Conservation (phyloP, 2,113 vertebrate genomes). For the Bubalus kerabau region DNA sequence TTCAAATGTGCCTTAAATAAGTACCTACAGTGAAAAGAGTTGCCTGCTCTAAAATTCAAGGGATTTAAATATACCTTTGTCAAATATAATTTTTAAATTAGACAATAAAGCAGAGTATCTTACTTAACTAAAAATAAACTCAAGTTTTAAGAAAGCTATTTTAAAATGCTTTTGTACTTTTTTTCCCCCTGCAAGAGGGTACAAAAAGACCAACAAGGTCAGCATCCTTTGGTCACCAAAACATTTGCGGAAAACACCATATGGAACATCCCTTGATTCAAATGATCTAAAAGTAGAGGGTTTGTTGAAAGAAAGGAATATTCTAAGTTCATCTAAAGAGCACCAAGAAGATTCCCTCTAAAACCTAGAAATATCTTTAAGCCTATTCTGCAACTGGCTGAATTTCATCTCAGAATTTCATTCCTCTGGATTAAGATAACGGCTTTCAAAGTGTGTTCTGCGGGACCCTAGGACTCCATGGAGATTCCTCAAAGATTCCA, state of each 20-base stretch:
- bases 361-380: constrained; percentile 27
- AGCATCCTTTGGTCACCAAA: neutral
- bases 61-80: constrained; percentile 34
- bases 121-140: neutral
- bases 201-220: constrained; percentile 10
- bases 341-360: constrained; percentile 2
- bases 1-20: constrained; percentile 27
- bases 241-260: constrained; percentile 6
- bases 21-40: neutral
- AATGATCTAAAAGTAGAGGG: neutral
- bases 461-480: neutral
- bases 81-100: constrained; percentile 5
- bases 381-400: neutral
- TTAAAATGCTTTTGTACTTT: neutral
- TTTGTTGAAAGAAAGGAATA: constrained; percentile 10
- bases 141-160: neutral
- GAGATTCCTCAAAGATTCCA: neutral
- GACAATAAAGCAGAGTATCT: constrained; percentile 24
- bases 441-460: neutral
- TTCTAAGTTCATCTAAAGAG: neutral
- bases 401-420: constrained; percentile 46
- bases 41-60: constrained; percentile 34
- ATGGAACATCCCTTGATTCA: neutral
- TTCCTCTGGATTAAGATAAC: constrained; percentile 8
- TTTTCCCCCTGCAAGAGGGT: neutral